Conservation (phyloP, 2,113 vertebrate genomes). For the Hippocampus zosterae region DNA sequence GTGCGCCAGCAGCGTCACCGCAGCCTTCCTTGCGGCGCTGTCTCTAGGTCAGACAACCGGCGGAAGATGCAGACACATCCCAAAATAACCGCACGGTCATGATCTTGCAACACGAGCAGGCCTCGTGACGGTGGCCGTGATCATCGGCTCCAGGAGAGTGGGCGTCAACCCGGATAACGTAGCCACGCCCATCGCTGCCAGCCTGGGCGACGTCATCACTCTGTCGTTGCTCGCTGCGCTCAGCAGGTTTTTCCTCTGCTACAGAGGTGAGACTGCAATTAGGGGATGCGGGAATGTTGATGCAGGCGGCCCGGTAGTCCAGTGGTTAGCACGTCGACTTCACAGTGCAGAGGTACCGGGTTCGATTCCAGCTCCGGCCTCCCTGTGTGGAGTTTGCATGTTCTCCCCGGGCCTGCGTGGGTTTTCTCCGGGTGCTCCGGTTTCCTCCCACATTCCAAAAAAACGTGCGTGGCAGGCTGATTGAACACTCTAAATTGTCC, state of each 20-base stretch:
- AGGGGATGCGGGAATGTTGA: background rate
- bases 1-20: slow-evolving; percentile 89
- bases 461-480: too few relatives aligned
- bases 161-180: slow-evolving; percentile 97
- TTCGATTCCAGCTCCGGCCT: too few relatives aligned
- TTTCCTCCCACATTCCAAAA: too few relatives aligned
- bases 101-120: slow-evolving; percentile 62
- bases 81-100: background rate
- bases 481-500: too few relatives aligned
- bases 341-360: too few relatives aligned
- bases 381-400: too few relatives aligned
- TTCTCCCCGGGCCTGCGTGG: too few relatives aligned
- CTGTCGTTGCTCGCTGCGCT: slow-evolving; percentile 86
- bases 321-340: too few relatives aligned
- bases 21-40: slow-evolving; percentile 86
- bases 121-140: slow-evolving; percentile 87
- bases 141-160: slow-evolving; percentile 84
- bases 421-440: too few relatives aligned
- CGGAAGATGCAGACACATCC: background rate
- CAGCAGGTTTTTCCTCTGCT: slow-evolving; percentile 81
- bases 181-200: slow-evolving; percentile 94
- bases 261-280: slow-evolving; percentile 74
- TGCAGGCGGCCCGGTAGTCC: too few relatives aligned
- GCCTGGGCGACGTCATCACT: slow-evolving; percentile 91
- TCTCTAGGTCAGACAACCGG: slow-evolving; percentile 76